These are phyloP conservation scores for Netelia virgata DNA, from an alignment of 2,888 invertebrate species.

Conservation along the genomic window DNA sequence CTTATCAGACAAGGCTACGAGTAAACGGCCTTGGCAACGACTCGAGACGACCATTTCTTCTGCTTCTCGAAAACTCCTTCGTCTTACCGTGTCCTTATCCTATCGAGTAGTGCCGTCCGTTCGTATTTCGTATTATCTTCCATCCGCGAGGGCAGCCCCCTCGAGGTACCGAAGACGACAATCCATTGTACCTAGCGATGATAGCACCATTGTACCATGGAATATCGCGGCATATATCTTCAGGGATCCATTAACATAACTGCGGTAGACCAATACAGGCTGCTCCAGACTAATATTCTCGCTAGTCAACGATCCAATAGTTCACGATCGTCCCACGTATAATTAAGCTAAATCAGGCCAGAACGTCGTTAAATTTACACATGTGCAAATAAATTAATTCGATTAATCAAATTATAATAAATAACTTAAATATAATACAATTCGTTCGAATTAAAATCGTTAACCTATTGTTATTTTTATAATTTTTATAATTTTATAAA, in stretches of 20 bases:
- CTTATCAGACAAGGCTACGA: not conserved
- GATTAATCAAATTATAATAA: not conserved
- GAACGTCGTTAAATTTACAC: not conserved
- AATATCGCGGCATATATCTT: conserved; percentile 1
- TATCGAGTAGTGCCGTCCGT: not conserved
- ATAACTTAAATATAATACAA: not conserved
- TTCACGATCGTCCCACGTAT: not conserved
- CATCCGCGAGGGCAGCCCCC: not conserved
- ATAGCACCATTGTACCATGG: conserved; percentile 16
- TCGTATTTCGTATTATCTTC: conserved; percentile 21
- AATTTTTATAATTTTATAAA: too few relatives aligned
- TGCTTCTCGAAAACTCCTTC: not conserved
- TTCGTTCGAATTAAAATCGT: not conserved
- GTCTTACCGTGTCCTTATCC: not conserved
- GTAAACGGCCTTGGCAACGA: not conserved
- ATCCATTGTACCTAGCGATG: conserved; percentile 8
- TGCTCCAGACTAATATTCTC: not conserved
- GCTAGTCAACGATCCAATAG: not conserved
- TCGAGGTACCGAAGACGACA: not conserved
- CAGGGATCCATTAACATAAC: not conserved
- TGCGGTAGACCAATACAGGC: not conserved
- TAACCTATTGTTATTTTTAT: too few relatives aligned
- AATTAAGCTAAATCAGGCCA: not conserved
- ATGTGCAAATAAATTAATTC: not conserved
- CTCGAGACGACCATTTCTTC: not conserved